These are phyloP conservation scores for Bungarus multicinctus DNA, from an alignment of 2,113 vertebrate genomes.

Conservation along the genomic window DNA sequence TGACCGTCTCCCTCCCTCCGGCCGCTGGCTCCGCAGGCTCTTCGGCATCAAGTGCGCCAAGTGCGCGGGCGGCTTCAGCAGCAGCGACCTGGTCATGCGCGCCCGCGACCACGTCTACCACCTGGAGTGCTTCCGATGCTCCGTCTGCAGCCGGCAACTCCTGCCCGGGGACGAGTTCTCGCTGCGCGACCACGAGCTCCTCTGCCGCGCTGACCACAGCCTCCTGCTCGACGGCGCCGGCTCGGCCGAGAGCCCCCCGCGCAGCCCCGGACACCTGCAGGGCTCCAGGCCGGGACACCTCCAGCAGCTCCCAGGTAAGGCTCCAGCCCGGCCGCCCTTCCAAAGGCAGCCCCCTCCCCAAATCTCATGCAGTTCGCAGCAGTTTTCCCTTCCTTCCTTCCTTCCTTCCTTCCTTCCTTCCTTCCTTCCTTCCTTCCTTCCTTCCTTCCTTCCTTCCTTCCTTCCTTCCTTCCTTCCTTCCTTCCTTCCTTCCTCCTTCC, in stretches of 20 bases:
- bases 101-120: constrained; percentile 92
- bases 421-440: too few relatives aligned
- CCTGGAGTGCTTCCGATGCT: constrained; percentile 96
- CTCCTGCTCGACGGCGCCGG: constrained; percentile 74
- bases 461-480: fast-evolving
- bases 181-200: constrained; percentile 88
- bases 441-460: fast-evolving
- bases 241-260: constrained; percentile 73
- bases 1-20: not conserved
- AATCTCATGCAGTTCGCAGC: too few relatives aligned
- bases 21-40: constrained; percentile 72
- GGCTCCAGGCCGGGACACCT: constrained; percentile 65
- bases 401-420: not conserved
- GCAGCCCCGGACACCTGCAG: constrained; percentile 77
- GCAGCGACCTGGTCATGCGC: constrained; percentile 95
- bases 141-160: constrained; percentile 90
- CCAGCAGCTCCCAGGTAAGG: constrained; percentile 83
- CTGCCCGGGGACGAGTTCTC: constrained; percentile 96
- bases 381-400: too few relatives aligned
- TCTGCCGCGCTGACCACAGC: constrained; percentile 90
- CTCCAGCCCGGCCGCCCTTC: not conserved
- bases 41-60: constrained; percentile 95
- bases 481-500: fast-evolving
- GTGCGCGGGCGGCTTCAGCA: constrained; percentile 90
- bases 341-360: too few relatives aligned